Evolutionary conservation across 2,113 vertebrate species (phyloP).

Genomic region (Synchiropus splendidus): DNA sequence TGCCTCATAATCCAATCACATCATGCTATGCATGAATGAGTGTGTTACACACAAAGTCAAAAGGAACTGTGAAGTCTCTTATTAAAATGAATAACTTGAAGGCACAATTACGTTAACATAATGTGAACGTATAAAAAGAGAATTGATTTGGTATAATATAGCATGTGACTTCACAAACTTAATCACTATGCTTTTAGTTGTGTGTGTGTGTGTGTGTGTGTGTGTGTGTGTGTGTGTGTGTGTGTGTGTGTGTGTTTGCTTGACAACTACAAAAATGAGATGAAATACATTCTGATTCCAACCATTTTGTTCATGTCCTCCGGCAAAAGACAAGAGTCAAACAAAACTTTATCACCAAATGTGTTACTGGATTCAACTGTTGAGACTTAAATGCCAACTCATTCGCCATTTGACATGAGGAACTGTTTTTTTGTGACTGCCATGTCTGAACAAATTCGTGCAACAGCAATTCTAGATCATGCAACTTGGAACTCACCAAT

Average conservation of each 20-base stretch:
- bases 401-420: no score
- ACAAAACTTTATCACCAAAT: no score
- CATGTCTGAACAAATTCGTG: slow-evolving; percentile 8
- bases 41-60: slow-evolving; percentile 3
- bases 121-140: neutral
- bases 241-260: no score
- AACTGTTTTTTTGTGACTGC: slow-evolving; percentile 4
- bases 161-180: neutral
- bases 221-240: neutral
- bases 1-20: neutral
- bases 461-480: slow-evolving; percentile 33
- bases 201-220: neutral
- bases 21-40: slow-evolving; percentile 3
- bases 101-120: neutral
- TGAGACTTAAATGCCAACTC: no score
- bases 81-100: slow-evolving; percentile 1
- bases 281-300: no score
- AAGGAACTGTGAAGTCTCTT: slow-evolving; percentile 2
- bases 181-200: neutral
- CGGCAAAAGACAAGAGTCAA: no score
- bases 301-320: no score
- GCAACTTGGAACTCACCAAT: slow-evolving; percentile 43
- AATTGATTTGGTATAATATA: neutral
- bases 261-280: no score
- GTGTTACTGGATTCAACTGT: no score